phyloP scores from a whole-genome alignment of 2,113 vertebrate species.

The Muntiacus reevesi region DNA sequence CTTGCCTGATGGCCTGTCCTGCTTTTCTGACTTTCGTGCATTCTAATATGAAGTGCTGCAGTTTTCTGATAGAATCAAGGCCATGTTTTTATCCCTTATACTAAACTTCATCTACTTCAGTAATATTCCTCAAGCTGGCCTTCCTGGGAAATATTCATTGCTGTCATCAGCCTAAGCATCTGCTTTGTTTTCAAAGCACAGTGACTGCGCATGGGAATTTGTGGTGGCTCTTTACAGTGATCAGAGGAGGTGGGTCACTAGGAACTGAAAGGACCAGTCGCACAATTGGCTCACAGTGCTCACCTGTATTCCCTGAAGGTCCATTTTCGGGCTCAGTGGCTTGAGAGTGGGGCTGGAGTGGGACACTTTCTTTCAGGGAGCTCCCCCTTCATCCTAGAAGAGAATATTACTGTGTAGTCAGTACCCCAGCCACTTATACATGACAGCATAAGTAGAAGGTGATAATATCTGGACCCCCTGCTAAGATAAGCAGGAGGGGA shows the following conservation, averaged over 20 bases:
- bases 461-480: background rate
- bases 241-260: background rate
- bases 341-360: background rate
- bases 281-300: background rate
- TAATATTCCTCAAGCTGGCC: background rate
- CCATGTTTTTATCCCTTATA: background rate
- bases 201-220: background rate
- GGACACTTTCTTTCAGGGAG: background rate
- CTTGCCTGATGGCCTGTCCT: background rate
- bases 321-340: background rate
- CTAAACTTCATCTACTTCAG: background rate
- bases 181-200: background rate
- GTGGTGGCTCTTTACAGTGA: background rate
- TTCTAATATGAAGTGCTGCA: background rate
- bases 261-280: background rate
- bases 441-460: background rate
- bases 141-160: background rate
- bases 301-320: background rate
- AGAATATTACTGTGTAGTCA: background rate
- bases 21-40: background rate
- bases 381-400: background rate
- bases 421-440: background rate
- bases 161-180: background rate
- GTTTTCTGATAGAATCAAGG: background rate
- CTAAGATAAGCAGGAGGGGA: background rate